phyloP scores from a whole-genome alignment of 1,140 invertebrate species.

The Drosophila nigromelanica region DNA sequence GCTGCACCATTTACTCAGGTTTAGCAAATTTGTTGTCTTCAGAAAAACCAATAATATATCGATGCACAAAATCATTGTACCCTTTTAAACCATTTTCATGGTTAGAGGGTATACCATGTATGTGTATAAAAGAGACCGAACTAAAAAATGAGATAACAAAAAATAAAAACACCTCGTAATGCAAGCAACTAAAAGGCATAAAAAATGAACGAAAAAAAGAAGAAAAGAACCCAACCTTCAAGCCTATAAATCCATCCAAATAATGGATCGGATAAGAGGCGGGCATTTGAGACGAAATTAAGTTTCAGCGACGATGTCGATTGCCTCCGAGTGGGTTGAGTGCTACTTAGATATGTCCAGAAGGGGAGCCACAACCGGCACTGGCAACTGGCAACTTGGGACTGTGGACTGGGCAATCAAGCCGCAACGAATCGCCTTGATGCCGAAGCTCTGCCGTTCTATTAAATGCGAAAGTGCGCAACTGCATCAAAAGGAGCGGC shows the following conservation, averaged over 20 bases:
- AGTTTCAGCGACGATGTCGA: slow-evolving; percentile 30
- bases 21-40: no score
- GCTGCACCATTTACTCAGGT: no score
- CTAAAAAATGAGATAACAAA: slow-evolving; percentile 49
- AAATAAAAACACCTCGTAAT: slow-evolving; percentile 42
- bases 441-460: slow-evolving; percentile 5
- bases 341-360: slow-evolving; percentile 31
- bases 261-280: slow-evolving; percentile 78
- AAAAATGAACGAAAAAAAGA: slow-evolving; percentile 39
- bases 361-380: background rate
- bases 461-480: slow-evolving; percentile 42
- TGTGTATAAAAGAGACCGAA: background rate
- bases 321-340: slow-evolving; percentile 31
- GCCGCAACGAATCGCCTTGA: slow-evolving; percentile 44
- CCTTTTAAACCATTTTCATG: no score
- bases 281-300: slow-evolving; percentile 62
- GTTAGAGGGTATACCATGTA: background rate
- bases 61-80: no score
- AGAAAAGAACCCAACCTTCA: slow-evolving; percentile 46
- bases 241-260: slow-evolving; percentile 73
- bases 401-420: slow-evolving; percentile 33
- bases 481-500: slow-evolving; percentile 15
- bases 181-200: slow-evolving; percentile 45
- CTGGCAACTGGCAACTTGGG: background rate
- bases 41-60: no score